Conservation (phyloP, 2,888 invertebrate species). For the Pseudococcus longispinus region DNA sequence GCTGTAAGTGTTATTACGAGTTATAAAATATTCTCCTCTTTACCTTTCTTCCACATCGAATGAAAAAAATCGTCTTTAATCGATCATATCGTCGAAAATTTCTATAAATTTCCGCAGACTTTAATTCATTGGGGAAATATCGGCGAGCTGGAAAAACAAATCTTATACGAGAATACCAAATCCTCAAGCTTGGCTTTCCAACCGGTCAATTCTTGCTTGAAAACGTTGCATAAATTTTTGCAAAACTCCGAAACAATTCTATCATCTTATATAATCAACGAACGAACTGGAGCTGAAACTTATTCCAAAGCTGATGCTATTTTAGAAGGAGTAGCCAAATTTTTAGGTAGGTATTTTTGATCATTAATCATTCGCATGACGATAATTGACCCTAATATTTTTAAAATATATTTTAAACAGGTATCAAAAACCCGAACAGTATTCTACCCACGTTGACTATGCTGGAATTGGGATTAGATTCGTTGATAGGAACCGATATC, state of each 20-base stretch:
- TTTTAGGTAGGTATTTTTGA: slow-evolving; percentile 39
- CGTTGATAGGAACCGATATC: slow-evolving; percentile 95
- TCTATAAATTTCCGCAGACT: slow-evolving; percentile 10
- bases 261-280: slow-evolving; percentile 18
- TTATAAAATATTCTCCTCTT: neutral
- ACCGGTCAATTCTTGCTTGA: slow-evolving; percentile 21
- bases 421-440: slow-evolving; percentile 72
- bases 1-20: neutral
- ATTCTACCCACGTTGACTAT: slow-evolving; percentile 75
- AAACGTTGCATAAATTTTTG: slow-evolving; percentile 32
- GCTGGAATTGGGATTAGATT: slow-evolving; percentile 94
- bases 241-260: neutral
- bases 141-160: slow-evolving; percentile 29
- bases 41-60: neutral
- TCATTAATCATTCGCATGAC: too few species aligned
- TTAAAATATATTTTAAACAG: slow-evolving; percentile 13
- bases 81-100: neutral
- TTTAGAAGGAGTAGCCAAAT: slow-evolving; percentile 55
- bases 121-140: slow-evolving; percentile 51
- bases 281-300: neutral
- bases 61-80: neutral
- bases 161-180: slow-evolving; percentile 9
- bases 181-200: neutral
- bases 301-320: slow-evolving; percentile 52
- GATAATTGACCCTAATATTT: too few species aligned